Evolutionary conservation across 2,113 vertebrate genomes (phyloP).

Genomic region (Neolamprologus cancellatus): DNA sequence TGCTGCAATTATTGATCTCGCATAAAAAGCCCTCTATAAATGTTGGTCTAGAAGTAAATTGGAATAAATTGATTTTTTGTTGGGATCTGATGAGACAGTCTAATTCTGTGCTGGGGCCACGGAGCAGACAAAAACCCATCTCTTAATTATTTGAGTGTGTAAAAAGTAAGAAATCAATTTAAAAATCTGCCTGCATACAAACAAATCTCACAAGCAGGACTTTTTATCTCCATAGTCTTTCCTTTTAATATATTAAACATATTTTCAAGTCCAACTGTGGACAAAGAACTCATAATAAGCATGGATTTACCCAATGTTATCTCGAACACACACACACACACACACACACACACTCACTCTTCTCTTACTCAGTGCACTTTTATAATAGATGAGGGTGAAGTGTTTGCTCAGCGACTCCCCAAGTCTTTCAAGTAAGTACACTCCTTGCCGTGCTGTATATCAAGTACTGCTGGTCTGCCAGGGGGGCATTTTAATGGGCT

Average conservation of each 20-base stretch:
- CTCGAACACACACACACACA: not conserved
- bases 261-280: not conserved
- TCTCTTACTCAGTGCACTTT: not conserved
- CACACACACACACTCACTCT: not conserved
- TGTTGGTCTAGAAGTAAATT: not conserved
- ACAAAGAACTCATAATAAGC: not conserved
- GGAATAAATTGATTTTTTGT: not conserved
- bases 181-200: not conserved
- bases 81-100: not conserved
- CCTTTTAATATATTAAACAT: not conserved
- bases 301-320: not conserved
- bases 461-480: constrained; percentile 21
- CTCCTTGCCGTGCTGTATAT: constrained; percentile 36
- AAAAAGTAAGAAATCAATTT: not conserved
- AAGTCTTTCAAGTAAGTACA: constrained; percentile 44
- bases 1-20: not conserved
- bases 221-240: not conserved
- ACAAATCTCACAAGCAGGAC: not conserved
- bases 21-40: not conserved
- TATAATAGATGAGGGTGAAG: constrained; percentile 55
- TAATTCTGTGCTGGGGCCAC: not conserved
- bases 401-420: constrained; percentile 53
- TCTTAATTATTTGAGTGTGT: not conserved
- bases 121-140: not conserved
- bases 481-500: constrained; percentile 48